Base-by-base conservation (phyloP, 2,888 invertebrate species). In the Caenorhabditis angaria region DNA sequence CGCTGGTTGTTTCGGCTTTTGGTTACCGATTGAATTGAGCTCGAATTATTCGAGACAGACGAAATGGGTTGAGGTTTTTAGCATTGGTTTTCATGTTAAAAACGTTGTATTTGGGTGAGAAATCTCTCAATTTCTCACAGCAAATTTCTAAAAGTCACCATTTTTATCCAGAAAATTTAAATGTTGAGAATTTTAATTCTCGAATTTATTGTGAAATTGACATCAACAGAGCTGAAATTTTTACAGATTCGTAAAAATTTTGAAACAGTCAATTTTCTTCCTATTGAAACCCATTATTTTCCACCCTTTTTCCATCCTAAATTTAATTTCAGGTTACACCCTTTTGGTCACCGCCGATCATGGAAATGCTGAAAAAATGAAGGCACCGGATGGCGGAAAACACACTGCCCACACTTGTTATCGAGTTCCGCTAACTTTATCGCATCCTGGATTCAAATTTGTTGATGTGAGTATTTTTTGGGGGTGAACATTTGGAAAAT, bases 341-440 rank as follows among this genome's bases (percentile, higher is more conserved):
- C 53, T 77, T 27, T 72, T 80, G 76, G 80, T 80, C 8, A 80
- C 80, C 22, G 77, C 80, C 20, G 89, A 89, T 80, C 89, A 89
- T 76, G 89, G 89, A 27, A 89, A 89, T 80, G 89, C 89, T 5
- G 89, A 89, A 66, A 86, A 88, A 70, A 89, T 89, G 89, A 85
- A 87, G 61, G 88, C 88, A 18, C 87, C 85, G 14, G 87, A 85
- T 51, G 89, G 89, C 22, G 88, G 88, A 27, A 88, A 88, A 54
- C 87, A 88, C 65, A 89, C 89, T 12, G 88, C 89, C 0, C 89
- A 89, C 77, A 89, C 89, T 1, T 89, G 89, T 64, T 86, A 88
- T 78, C 70, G 75, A 35, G 86, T 86, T 18, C 87, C 87, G 14
- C 84, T 87, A 71, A 85, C 85, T 8, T 80, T 83, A 63, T 82